Evolutionary conservation across 1,140 invertebrate species (phyloP).

Genomic region (Lucilia cuprina): DNA sequence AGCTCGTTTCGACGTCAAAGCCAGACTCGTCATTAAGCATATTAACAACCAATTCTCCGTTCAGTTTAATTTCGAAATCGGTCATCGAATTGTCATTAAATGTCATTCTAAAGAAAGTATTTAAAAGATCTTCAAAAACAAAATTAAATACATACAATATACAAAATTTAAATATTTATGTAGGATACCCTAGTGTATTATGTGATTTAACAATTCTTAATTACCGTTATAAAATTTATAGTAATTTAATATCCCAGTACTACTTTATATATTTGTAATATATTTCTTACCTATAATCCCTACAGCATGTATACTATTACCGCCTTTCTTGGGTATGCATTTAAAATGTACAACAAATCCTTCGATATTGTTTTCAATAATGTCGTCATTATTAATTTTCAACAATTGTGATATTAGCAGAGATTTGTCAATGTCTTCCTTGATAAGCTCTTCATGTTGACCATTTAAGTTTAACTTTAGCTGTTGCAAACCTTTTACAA

Average conservation of each 20-base stretch:
- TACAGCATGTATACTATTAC: slow-evolving; percentile 45
- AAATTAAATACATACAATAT: not conserved
- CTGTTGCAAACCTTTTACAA: not conserved
- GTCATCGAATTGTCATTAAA: slow-evolving; percentile 2
- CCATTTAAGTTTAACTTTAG: not conserved
- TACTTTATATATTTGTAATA: too few relatives aligned
- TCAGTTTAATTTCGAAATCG: slow-evolving; percentile 24
- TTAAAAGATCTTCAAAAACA: slow-evolving; percentile 25
- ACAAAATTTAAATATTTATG: too few relatives aligned
- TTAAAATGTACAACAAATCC: slow-evolving; percentile 49
- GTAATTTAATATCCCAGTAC: too few relatives aligned
- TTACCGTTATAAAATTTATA: too few relatives aligned
- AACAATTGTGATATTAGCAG: not conserved
- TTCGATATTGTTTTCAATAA: slow-evolving; percentile 36
- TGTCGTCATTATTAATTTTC: not conserved
- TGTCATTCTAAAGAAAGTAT: not conserved
- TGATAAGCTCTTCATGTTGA: not conserved
- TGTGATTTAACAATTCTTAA: too few relatives aligned
- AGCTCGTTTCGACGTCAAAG: not conserved
- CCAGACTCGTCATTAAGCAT: not conserved
- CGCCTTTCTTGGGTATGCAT: slow-evolving; percentile 51
- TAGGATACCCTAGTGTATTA: too few relatives aligned
- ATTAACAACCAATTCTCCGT: not conserved
- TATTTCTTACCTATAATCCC: slow-evolving; percentile 47
- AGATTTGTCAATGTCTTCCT: not conserved